Evolutionary conservation across 1,140 invertebrate species (phyloP).

Genomic region (Meteorus sp.): DNA sequence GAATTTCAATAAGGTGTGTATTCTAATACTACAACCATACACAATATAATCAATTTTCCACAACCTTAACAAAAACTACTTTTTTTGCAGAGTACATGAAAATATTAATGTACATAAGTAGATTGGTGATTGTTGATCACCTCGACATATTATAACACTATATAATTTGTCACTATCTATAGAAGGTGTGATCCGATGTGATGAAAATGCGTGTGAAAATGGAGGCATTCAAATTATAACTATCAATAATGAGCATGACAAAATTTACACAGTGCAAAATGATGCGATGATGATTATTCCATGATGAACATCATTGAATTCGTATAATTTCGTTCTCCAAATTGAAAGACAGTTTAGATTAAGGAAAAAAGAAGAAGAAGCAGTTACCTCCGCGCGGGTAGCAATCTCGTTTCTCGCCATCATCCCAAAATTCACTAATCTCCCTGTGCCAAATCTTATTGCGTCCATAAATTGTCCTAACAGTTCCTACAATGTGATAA

Average conservation of each 20-base stretch:
- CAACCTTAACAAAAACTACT: too few species aligned
- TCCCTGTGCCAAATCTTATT: constrained; percentile 51
- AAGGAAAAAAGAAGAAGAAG: background rate
- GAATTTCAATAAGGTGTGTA: too few species aligned
- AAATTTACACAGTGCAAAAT: background rate
- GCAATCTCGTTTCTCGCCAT: constrained; percentile 52
- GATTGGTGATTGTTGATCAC: constrained; percentile 15
- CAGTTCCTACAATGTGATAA: constrained; percentile 51
- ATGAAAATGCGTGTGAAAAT: background rate
- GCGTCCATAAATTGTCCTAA: constrained; percentile 48
- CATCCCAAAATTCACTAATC: constrained; percentile 51
- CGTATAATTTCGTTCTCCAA: too few species aligned
- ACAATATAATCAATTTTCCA: too few species aligned
- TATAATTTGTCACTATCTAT: background rate
- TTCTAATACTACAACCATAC: too few species aligned
- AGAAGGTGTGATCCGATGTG: background rate
- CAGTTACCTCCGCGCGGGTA: constrained; percentile 50
- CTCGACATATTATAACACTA: constrained; percentile 9
- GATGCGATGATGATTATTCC: background rate
- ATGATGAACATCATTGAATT: too few species aligned
- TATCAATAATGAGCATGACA: background rate
- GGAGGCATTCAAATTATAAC: background rate
- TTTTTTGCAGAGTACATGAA: too few species aligned
- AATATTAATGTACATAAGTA: too few species aligned
- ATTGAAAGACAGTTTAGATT: too few species aligned